These are phyloP conservation scores for Napeogenes inachia DNA, from an alignment of 2,888 invertebrate genomes.

Conservation along the genomic window DNA sequence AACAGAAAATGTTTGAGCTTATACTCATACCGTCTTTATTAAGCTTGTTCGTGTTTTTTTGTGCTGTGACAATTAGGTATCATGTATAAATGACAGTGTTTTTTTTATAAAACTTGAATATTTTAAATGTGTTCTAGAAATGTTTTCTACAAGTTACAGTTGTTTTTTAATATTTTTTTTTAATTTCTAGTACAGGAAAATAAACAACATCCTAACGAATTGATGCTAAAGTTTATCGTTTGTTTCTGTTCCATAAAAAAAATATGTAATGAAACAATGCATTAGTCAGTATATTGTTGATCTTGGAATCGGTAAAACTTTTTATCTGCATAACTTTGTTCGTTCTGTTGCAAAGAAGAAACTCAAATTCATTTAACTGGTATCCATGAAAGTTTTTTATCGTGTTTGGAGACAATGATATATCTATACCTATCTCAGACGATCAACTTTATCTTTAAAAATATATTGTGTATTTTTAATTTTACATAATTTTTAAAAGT, in stretches of 20 bases:
- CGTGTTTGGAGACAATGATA: conserved; percentile 26
- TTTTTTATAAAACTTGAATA: background rate
- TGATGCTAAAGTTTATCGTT: background rate
- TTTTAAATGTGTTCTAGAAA: no score
- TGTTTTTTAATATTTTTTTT: background rate
- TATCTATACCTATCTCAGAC: conserved; percentile 12
- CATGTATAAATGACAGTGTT: background rate
- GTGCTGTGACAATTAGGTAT: conserved; percentile 2
- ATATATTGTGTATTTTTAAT: background rate
- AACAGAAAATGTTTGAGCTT: conserved; percentile 4
- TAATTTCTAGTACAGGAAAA: background rate
- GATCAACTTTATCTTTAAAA: background rate
- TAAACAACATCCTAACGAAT: background rate
- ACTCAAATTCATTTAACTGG: conserved; percentile 42
- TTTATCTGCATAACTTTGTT: conserved; percentile 41
- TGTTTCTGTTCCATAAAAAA: conserved; percentile 5
- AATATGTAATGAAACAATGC: conserved; percentile 18
- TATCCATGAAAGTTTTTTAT: conserved; percentile 43
- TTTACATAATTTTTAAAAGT: no score
- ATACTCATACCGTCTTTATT: conserved; percentile 4
- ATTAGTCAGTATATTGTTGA: conserved; percentile 21
- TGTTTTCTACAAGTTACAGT: no score
- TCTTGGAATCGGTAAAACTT: conserved; percentile 33
- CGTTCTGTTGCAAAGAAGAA: conserved; percentile 37
- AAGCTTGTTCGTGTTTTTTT: background rate